Conservation (phyloP, 2,888 invertebrate species). For the Mellilla xanthometata region DNA sequence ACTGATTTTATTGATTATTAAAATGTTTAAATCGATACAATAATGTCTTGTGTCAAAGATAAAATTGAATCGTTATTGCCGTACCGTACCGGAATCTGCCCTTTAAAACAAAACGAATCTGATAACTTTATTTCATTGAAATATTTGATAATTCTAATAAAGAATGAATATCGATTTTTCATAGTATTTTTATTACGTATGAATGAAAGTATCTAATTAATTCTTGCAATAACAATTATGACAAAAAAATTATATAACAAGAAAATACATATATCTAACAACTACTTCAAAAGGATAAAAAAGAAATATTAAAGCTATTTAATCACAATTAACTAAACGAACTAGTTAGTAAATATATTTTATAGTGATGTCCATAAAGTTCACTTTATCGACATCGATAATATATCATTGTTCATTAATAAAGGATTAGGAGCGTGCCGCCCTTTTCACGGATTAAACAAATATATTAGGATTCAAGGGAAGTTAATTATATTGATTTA, state of each 20-base stretch:
- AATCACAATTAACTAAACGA: slow-evolving; percentile 1
- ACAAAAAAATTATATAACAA: no score
- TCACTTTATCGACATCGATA: slow-evolving; percentile 21
- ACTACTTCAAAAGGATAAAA: no score
- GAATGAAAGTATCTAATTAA: no score
- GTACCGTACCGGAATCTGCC: no score
- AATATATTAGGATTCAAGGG: slow-evolving; percentile 59
- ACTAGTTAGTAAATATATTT: neutral
- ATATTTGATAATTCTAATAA: no score
- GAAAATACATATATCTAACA: no score
- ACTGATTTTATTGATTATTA: slow-evolving; percentile 15
- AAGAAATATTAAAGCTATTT: neutral
- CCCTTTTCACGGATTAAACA: slow-evolving; percentile 58
- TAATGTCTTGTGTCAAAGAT: slow-evolving; percentile 3
- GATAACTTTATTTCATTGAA: no score
- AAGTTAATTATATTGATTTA: slow-evolving; percentile 66
- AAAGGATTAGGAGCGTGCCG: slow-evolving; percentile 26
- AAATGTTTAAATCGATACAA: slow-evolving; percentile 1
- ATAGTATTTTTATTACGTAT: no score
- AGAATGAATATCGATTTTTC: no score
- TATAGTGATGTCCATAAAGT: slow-evolving; percentile 11
- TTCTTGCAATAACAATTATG: no score
- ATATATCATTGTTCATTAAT: slow-evolving; percentile 53
- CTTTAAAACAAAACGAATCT: no score
- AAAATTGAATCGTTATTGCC: neutral